A percentile compares a stretch with the other conserved stretches of the same genome.
Conservation (phyloP, 2,113 vertebrate genomes). For the Leptocoma aspasia region DNA sequence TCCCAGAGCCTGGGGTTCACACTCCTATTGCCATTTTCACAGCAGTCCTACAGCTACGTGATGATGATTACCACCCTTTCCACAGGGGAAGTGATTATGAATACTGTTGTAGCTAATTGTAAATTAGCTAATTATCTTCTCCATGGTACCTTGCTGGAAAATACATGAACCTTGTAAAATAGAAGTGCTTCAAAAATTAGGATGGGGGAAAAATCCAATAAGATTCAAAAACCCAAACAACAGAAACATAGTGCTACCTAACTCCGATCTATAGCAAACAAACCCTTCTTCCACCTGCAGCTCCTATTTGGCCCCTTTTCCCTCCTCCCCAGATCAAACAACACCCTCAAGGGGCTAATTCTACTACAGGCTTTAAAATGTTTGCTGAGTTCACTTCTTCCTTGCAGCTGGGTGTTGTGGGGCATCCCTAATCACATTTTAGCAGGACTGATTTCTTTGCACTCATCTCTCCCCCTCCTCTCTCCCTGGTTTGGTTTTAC, state of each 20-base stretch:
- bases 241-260: not conserved
- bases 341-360: not conserved
- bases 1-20: not conserved
- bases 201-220: not conserved
- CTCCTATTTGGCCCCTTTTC: not conserved
- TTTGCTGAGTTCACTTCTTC: conserved; percentile 47
- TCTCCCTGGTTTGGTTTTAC: not conserved
- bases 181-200: conserved; percentile 37
- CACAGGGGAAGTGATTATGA: conserved; percentile 51
- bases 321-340: not conserved
- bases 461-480: not conserved
- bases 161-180: conserved; percentile 50
- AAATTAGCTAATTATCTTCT: conserved; percentile 67
- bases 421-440: conserved; percentile 32
- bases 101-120: conserved; percentile 63
- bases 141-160: conserved; percentile 29
- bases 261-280: not conserved
- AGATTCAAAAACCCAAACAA: not conserved
- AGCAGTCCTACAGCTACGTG: conserved; percentile 18
- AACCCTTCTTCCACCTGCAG: not conserved
- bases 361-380: conserved; percentile 16
- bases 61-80: conserved; percentile 58
- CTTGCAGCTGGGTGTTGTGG: not conserved
- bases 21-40: conserved; percentile 40
- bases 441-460: not conserved